Conservation (phyloP, 2,797 vertebrate species). For the Adelosebastes latens region DNA sequence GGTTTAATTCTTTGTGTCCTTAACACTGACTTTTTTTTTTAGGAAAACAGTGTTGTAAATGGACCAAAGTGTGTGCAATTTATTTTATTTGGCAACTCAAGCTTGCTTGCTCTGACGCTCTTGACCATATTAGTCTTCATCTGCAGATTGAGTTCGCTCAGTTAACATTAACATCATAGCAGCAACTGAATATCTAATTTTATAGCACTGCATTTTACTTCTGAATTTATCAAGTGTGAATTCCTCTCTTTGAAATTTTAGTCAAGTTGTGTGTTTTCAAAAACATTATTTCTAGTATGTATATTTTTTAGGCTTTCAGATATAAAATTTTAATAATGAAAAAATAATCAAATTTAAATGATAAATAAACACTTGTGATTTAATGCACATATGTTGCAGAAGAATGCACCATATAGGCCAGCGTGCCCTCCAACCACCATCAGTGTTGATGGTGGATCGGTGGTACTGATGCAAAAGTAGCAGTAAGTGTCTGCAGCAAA, state of each 20-base stretch:
- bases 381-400: background rate
- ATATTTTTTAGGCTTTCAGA: background rate
- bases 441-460: background rate
- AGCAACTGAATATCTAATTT: background rate
- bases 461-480: background rate
- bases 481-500: constrained; percentile 2
- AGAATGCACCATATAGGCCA: background rate
- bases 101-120: background rate
- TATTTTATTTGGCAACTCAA: background rate
- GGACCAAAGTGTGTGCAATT: background rate
- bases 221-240: background rate
- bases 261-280: background rate
- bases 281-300: background rate
- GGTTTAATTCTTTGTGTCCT: background rate
- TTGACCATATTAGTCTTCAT: too few relatives aligned
- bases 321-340: background rate
- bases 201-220: background rate
- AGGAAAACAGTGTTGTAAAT: background rate
- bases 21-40: background rate
- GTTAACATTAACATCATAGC: background rate
- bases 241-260: background rate
- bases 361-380: background rate
- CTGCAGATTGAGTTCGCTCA: background rate
- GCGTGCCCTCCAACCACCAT: background rate
- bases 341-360: background rate